phyloP scores from a whole-genome alignment of 2,113 vertebrate genomes.

The Hepsetus odoe region DNA sequence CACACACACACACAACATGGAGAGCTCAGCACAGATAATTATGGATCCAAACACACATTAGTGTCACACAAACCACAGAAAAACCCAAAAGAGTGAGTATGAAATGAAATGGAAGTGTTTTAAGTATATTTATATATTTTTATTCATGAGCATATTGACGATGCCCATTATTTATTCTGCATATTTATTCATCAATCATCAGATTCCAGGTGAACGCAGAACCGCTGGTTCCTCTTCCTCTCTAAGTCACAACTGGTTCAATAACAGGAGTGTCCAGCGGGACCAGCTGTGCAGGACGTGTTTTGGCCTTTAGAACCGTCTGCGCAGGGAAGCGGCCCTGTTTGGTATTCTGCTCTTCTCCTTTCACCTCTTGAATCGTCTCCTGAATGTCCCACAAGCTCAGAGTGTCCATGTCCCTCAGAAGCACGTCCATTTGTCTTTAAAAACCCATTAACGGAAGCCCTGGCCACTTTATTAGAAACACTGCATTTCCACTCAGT shows the following conservation, averaged over 20 bases:
- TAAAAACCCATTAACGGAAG: conserved; percentile 31
- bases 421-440: neutral
- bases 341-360: neutral
- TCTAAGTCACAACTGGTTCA: neutral
- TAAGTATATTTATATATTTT: too few species aligned
- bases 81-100: too few species aligned
- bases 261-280: neutral
- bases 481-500: too few species aligned
- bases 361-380: neutral
- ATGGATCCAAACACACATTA: too few species aligned
- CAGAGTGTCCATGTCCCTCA: neutral
- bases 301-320: neutral
- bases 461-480: neutral
- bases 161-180: too few species aligned
- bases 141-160: too few species aligned
- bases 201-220: neutral
- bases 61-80: too few species aligned
- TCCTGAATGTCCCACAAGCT: neutral
- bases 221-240: neutral
- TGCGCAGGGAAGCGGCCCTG: neutral
- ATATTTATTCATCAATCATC: too few species aligned
- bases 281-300: neutral
- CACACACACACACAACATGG: too few species aligned
- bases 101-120: too few species aligned
- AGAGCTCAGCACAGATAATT: neutral